Conservation (phyloP, 2,797 vertebrate genomes). For the Gymnopithys bicolor region DNA sequence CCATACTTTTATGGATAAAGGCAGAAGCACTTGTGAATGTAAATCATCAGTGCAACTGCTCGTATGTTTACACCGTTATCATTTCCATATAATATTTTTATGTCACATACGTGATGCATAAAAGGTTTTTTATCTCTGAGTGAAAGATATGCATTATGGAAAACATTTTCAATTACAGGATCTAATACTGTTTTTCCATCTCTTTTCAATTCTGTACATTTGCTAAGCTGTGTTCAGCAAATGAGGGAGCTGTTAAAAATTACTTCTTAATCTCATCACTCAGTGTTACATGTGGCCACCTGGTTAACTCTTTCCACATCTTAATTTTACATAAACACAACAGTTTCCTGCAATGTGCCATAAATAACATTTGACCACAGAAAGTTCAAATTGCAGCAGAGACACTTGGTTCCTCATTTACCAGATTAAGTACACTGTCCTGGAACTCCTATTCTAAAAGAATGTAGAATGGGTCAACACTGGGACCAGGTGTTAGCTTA, state of each 20-base stretch:
- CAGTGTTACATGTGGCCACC: not conserved
- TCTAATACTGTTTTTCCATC: not conserved
- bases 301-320: not conserved
- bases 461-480: not conserved
- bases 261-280: not conserved
- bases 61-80: not conserved
- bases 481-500: accelerated
- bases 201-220: not conserved
- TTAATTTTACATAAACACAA: not conserved
- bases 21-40: not conserved
- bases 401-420: not conserved
- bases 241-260: not conserved
- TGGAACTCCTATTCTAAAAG: not conserved
- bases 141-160: not conserved
- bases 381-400: not conserved
- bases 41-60: not conserved
- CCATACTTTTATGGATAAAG: not conserved
- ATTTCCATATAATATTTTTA: not conserved
- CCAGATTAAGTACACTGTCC: accelerated
- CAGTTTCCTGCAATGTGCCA: not conserved
- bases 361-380: not conserved
- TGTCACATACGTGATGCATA: not conserved
- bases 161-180: not conserved
- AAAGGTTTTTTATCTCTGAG: not conserved
- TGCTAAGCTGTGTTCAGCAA: not conserved